These are phyloP conservation scores for Montipora efflorescens DNA, from an alignment of 64 coral and sea anemone genomes.

Conservation along the genomic window DNA sequence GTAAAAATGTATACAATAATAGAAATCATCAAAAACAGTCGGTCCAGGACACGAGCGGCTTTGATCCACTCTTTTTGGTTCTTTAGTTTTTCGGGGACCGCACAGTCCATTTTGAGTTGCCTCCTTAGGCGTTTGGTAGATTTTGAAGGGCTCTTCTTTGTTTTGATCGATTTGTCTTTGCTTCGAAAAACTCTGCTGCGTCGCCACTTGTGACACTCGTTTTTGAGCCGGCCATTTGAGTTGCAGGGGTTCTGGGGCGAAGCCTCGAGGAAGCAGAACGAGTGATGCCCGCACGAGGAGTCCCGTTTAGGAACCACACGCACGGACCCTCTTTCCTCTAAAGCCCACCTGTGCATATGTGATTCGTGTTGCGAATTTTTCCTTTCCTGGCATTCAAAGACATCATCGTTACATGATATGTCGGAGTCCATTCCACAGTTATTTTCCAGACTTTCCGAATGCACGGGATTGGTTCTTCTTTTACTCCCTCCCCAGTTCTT, in stretches of 20 bases:
- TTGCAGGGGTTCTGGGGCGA: not conserved
- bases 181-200: not conserved
- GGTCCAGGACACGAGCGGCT: conserved; percentile 80
- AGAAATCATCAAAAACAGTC: conserved; percentile 87
- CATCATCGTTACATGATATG: not conserved
- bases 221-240: not conserved
- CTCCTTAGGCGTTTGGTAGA: not conserved
- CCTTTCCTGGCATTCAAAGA: not conserved
- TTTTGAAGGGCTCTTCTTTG: conserved; percentile 1
- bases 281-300: not conserved
- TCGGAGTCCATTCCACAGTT: not conserved
- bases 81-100: conserved; percentile 36
- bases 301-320: not conserved
- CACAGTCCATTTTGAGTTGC: not conserved
- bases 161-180: not conserved
- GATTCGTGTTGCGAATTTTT: not conserved
- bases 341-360: not conserved
- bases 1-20: conserved; percentile 65
- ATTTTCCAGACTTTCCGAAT: not conserved
- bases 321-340: not conserved
- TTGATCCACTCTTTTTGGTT: conserved; percentile 92
- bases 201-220: not conserved
- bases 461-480: not conserved
- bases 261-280: not conserved
- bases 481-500: not conserved